phyloP scores from a whole-genome alignment of 2,113 vertebrate genomes.

The Paralichthys olivaceus region DNA sequence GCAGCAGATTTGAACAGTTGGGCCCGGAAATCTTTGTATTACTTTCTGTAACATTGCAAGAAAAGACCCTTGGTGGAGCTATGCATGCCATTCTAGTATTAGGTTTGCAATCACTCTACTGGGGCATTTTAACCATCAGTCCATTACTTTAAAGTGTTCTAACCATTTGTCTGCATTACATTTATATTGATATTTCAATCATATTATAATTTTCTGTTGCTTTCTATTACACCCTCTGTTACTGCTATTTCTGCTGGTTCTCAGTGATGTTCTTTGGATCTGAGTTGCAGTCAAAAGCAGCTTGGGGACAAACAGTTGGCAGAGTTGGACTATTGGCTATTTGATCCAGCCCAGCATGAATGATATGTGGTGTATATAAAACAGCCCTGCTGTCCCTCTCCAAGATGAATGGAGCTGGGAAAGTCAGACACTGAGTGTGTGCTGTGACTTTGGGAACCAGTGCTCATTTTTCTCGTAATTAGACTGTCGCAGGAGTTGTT shows the following conservation, averaged over 20 bases:
- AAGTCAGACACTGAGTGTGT: constrained; percentile 30
- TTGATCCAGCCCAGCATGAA: constrained; percentile 27
- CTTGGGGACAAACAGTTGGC: constrained; percentile 26
- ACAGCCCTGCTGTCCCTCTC: not conserved
- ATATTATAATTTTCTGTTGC: not conserved
- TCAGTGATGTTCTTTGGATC: not conserved
- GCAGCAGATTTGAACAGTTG: too few species aligned
- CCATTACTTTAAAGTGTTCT: not conserved
- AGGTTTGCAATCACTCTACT: too few species aligned
- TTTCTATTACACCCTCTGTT: too few species aligned
- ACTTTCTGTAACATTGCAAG: not conserved
- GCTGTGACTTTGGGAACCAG: constrained; percentile 19
- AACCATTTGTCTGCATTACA: not conserved
- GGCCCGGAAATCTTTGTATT: too few species aligned
- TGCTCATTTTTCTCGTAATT: constrained; percentile 42
- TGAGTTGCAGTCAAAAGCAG: constrained; percentile 15
- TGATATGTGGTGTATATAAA: constrained; percentile 26
- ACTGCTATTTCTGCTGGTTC: not conserved
- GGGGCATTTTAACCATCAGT: too few species aligned
- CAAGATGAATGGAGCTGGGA: constrained; percentile 27
- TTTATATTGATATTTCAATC: not conserved
- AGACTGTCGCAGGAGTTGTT: constrained; percentile 20
- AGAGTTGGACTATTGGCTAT: constrained; percentile 18
- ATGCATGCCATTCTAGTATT: too few species aligned
- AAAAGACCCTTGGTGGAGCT: too few species aligned